Base-by-base conservation (phyloP, 2,888 invertebrate genomes). In the Campoletis raptor region DNA sequence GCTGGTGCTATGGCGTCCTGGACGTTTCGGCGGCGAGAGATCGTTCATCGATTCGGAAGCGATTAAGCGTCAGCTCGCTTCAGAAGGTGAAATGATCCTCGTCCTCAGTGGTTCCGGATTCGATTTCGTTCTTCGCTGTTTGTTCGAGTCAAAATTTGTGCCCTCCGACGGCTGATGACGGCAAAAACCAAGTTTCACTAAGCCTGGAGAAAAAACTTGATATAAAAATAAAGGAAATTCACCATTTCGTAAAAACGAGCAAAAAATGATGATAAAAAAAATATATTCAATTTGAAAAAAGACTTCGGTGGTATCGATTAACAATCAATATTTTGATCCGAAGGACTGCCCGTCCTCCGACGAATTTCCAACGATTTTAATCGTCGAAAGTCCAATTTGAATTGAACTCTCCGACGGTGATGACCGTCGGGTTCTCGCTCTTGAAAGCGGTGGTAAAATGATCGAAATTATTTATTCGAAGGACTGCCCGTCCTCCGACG, bases 61-160 rank as follows among this genome's bases (percentile, higher is more conserved):
- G 86, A 95, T 95, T 87, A 96, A 92, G 87, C 95, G 94, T 90
- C 93, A 92, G 86, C 94, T 95, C 12, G 95, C 94, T 89, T 95
- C 95, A 4, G 93, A 90, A 2, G 94, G 92, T 66, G 94, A 93
- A 79, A 94, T 93, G 66, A 94, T 90, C 52, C 93, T 91, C 36
- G 93, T 93, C 52, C 93, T 92, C 74, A 96, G 91, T 82, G 96
- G 95, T 92, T 96, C 96, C 12, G 96, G 96, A 91, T 96, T 96
- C 82, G 96, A 96, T 92, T 96, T 96, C 80, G 96, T 96, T 87
- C 96, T 95, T 90, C 96, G 96, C 91, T 96, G 96, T 48, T 95
- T 96, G 85, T 95, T 92, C 48, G 92, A 92, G 36, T 92, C 91
- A 82, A 94, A 88, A 88, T 94, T 93, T 6, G 92, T 89, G 45